Base-by-base conservation (phyloP, 2,113 vertebrate genomes). In the Leucoraja erinaceus region DNA sequence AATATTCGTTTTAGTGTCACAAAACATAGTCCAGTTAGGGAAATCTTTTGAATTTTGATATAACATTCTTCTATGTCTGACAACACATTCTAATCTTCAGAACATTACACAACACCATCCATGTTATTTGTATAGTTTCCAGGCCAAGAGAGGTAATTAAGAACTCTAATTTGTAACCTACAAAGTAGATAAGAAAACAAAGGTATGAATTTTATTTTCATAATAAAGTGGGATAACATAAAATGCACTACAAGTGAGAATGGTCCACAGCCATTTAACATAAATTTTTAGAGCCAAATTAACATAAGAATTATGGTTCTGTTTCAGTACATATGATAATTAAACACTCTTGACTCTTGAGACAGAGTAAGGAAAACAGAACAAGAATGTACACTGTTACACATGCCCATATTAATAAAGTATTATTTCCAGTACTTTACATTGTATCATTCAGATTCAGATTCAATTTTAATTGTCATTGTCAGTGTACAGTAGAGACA, bases 101-200 rank as follows among this genome's bases (percentile, higher is more conserved):
- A 72, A 91, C 20, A 91, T 91, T 91, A 66, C 90, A 72, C 90
- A 91, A 91, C 66, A 28, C n/a, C 20, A 38, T 59, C 38, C 31
- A 14, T 22, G 56, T 90, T 90, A 93, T 93, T 90, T 72, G 25
- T 70, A 93, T 28, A 66, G 56, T 92, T 92, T 9, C 74, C 59
- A 90, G 84, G 90, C 12, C 33, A 59, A 74, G 92, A 92, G 72
- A 91, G 38, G 66, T 54, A 72, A 70, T 70, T 94, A 92, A 68
- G 77, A 63, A 25, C 74, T 25, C 33, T 70, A 84, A 61, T 90
- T 94, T 94, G 92, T 90, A 93, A 84, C 84, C 93, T 93, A 93
- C 33, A 84, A 93, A 86, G 54, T 77, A 33, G n/a, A 14, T 77
- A 83, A 90, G 38, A 83, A 94, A 91, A 33, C 66, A 54, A 94